phyloP scores from a whole-genome alignment of 2,888 invertebrate species.

The Hesperia comma region DNA sequence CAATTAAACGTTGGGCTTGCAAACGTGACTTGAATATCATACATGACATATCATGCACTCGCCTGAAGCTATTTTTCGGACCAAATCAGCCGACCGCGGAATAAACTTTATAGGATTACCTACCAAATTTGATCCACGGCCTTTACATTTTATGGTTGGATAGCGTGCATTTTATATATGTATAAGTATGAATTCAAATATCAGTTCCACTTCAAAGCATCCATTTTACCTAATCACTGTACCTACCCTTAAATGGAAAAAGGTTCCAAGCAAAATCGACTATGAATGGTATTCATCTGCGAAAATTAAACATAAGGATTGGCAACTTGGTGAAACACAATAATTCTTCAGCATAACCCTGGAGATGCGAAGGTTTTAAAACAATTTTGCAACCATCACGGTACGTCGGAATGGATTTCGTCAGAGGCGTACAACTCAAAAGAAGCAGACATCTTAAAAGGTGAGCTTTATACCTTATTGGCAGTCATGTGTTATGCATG shows the following conservation, averaged over 20 bases:
- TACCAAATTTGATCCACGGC: conserved; percentile 37
- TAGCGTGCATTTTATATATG: neutral
- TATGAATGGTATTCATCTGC: no score
- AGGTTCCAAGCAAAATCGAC: neutral
- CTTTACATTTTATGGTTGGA: conserved; percentile 42
- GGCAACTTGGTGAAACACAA: no score
- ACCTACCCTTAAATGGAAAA: neutral
- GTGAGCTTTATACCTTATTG: conserved; percentile 8
- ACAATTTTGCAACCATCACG: neutral
- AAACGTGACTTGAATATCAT: conserved; percentile 35
- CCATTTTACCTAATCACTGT: neutral
- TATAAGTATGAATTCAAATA: neutral
- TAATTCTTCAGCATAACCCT: no score
- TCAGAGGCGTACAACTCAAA: conserved; percentile 25
- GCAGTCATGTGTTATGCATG: conserved; percentile 15
- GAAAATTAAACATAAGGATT: no score
- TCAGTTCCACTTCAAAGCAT: neutral
- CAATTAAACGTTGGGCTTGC: conserved; percentile 30
- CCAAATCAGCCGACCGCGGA: conserved; percentile 47
- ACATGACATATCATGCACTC: conserved; percentile 35
- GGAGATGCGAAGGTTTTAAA: no score
- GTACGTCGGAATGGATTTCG: conserved; percentile 35
- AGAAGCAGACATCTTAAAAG: conserved; percentile 5
- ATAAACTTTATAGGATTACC: conserved; percentile 46
- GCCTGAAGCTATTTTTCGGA: conserved; percentile 44